Percentiles rank a stretch among this genome's conserved stretches.
Evolutionary conservation across 2,797 vertebrate genomes (phyloP).

Genomic region (Manis javanica): DNA sequence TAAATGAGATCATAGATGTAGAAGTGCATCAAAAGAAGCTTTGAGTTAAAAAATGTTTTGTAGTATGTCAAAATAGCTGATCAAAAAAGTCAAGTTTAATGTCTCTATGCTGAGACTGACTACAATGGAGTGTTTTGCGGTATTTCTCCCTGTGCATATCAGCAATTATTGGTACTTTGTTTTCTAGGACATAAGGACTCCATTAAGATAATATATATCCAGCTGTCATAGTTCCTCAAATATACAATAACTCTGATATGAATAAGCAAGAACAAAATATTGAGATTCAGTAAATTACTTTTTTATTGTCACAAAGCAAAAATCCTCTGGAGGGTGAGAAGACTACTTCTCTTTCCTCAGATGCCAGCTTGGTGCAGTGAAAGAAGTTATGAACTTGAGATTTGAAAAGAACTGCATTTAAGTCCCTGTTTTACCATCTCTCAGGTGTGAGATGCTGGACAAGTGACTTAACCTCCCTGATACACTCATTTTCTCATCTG

Average conservation of each 20-base stretch:
- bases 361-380: neutral
- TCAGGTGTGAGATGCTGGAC: neutral
- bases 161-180: neutral
- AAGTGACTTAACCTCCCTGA: neutral
- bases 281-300: neutral
- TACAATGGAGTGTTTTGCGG: neutral
- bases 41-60: neutral
- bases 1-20: neutral
- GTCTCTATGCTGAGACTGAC: neutral
- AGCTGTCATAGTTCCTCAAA: neutral
- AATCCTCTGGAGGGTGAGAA: neutral
- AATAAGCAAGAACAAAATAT: conserved; percentile 35
- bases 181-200: neutral
- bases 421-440: neutral
- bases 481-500: neutral
- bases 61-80: neutral
- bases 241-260: neutral
- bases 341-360: neutral
- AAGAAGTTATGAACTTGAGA: neutral
- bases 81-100: neutral
- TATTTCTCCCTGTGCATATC: neutral
- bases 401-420: neutral
- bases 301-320: neutral
- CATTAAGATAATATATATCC: neutral
- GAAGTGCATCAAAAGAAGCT: neutral